A percentile compares a stretch with the other conserved stretches of the same genome.
These are phyloP conservation scores for Chloroceryle inda DNA, from an alignment of 2,797 vertebrate genomes.

Conservation along the genomic window DNA sequence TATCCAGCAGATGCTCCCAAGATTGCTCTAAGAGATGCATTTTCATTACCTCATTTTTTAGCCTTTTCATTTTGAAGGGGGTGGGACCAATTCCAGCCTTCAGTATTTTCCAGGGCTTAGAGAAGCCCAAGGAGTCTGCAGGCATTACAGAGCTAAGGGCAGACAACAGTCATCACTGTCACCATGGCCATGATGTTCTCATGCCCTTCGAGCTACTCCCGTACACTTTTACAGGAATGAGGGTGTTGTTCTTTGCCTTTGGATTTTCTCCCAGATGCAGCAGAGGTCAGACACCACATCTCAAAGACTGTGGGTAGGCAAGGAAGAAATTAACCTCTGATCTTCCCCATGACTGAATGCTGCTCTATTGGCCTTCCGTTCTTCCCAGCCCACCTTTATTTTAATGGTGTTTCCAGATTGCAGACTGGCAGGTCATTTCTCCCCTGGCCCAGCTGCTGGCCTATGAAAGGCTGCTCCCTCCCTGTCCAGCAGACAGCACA, in stretches of 20 bases:
- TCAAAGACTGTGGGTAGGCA: background rate
- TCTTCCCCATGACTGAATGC: rapidly evolving
- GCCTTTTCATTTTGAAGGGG: background rate
- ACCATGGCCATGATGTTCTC: background rate
- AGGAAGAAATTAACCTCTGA: background rate
- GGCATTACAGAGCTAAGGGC: background rate
- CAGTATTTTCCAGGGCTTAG: background rate
- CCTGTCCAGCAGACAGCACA: background rate
- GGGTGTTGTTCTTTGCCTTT: background rate
- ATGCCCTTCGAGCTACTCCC: background rate
- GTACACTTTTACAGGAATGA: background rate
- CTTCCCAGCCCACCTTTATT: background rate
- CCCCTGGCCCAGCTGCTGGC: background rate
- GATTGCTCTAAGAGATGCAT: background rate
- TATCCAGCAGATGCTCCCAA: background rate
- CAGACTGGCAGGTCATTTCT: background rate
- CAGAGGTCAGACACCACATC: background rate
- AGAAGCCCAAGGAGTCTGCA: background rate
- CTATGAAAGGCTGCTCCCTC: background rate
- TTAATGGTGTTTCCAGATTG: background rate
- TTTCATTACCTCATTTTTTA: background rate
- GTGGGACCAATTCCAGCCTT: background rate
- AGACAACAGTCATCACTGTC: background rate
- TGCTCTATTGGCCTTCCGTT: background rate
- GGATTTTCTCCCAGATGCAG: background rate